phyloP scores from a whole-genome alignment of 1,140 invertebrate species.

The Caenorhabditis inopinata region DNA sequence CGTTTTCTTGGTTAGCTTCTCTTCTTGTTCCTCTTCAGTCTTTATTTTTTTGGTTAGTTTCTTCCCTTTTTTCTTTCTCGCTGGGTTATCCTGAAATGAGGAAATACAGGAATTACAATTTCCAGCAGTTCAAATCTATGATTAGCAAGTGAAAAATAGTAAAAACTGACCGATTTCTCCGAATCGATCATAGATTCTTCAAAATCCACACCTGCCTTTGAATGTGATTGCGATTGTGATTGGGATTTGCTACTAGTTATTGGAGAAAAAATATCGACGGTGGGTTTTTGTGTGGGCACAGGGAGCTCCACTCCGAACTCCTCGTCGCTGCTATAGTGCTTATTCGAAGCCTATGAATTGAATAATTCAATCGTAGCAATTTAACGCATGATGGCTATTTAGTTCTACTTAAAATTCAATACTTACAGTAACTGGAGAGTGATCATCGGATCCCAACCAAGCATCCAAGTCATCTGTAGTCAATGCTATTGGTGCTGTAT shows the following conservation, averaged over 20 bases:
- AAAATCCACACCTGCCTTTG: not conserved
- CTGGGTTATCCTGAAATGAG: not conserved
- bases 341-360: too few relatives aligned
- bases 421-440: not conserved
- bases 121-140: not conserved
- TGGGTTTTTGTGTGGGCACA: not conserved
- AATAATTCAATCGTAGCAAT: too few relatives aligned
- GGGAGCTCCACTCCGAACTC: conserved; percentile 35
- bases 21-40: conserved; percentile 2
- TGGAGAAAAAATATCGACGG: not conserved
- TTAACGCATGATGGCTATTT: too few relatives aligned
- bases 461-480: conserved; percentile 42
- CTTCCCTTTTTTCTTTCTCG: not conserved
- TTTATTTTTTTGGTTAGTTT: not conserved
- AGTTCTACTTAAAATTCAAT: too few relatives aligned
- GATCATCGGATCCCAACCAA: conserved; percentile 27
- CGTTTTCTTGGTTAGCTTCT: not conserved
- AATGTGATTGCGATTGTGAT: not conserved
- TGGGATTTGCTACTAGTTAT: not conserved
- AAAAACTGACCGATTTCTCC: not conserved
- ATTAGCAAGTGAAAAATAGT: not conserved
- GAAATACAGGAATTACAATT: too few relatives aligned
- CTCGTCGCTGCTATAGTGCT: conserved; percentile 21
- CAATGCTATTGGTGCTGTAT: not conserved
- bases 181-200: not conserved